Evolutionary conservation across 2,113 vertebrate genomes (phyloP).

Genomic region (Datnioides undecimradiatus): DNA sequence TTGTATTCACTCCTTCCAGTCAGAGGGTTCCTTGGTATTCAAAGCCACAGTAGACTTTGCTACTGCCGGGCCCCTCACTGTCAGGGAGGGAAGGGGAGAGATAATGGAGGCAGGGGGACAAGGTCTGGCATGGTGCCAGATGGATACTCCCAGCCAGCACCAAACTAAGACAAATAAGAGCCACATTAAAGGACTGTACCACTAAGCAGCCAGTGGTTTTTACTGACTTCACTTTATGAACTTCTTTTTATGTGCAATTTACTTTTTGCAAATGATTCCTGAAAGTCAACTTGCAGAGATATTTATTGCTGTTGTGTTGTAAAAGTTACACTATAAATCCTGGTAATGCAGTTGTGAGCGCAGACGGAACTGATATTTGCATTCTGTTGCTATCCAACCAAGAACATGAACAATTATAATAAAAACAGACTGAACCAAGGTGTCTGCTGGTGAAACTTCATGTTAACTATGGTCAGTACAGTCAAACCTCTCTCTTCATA

Average conservation of each 20-base stretch:
- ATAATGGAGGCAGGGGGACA: background rate
- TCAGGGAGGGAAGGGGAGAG: background rate
- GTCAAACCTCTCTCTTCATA: background rate
- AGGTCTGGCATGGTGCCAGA: background rate
- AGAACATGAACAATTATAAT: background rate
- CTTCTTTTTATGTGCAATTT: background rate
- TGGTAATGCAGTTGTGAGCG: background rate
- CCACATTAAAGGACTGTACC: background rate
- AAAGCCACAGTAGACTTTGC: background rate
- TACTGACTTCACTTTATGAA: background rate
- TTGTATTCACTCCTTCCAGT: constrained; percentile 40
- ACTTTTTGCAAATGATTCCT: background rate
- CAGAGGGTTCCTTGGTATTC: constrained; percentile 36
- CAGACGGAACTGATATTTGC: background rate
- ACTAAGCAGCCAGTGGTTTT: background rate
- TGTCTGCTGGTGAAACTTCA: background rate
- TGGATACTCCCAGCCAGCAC: background rate
- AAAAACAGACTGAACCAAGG: background rate
- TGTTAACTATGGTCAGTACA: background rate
- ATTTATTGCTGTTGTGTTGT: background rate
- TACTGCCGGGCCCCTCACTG: background rate
- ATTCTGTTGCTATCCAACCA: background rate
- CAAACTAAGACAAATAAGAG: background rate
- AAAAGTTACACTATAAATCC: background rate
- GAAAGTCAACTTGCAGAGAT: background rate